These are phyloP conservation scores for Oligia latruncula DNA, from an alignment of 2,888 invertebrate genomes.

Conservation along the genomic window DNA sequence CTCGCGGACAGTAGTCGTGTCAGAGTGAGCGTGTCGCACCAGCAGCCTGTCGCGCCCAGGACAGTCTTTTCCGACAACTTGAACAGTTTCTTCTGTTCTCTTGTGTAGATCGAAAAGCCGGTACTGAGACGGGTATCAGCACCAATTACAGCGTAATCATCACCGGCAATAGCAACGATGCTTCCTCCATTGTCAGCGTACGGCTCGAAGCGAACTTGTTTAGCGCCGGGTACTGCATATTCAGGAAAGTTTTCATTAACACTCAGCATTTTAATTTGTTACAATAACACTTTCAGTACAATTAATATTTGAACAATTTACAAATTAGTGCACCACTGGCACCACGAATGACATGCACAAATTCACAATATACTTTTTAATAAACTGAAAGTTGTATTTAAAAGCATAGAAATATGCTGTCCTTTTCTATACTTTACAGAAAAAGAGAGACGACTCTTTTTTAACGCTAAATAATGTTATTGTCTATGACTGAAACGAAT, in stretches of 20 bases:
- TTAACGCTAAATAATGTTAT: not conserved
- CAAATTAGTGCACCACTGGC: not conserved
- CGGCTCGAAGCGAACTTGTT: conserved; percentile 88
- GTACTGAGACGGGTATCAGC: conserved; percentile 98
- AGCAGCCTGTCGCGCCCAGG: conserved; percentile 98
- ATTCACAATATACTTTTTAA: conserved; percentile 42
- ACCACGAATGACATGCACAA: conserved; percentile 80
- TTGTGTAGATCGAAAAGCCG: conserved; percentile 97
- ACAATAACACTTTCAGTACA: conserved; percentile 25
- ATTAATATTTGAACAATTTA: conserved; percentile 25
- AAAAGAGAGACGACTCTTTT: not conserved
- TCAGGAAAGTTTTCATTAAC: conserved; percentile 84
- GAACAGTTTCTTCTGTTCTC: conserved; percentile 97
- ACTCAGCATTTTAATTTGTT: conserved; percentile 77
- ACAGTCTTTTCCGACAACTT: conserved; percentile 95
- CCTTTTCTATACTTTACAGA: conserved; percentile 2
- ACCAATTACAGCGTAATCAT: conserved; percentile 98
- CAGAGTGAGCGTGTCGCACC: conserved; percentile 98
- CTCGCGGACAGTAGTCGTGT: conserved; percentile 95
- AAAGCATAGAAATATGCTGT: conserved; percentile 12
- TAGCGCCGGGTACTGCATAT: conserved; percentile 88
- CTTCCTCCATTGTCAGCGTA: conserved; percentile 93
- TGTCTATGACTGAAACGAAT: not conserved
- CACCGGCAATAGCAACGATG: conserved; percentile 98
- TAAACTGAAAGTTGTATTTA: not conserved